phyloP scores from a whole-genome alignment of 2,797 vertebrate species.

The Peromyscus eremicus region DNA sequence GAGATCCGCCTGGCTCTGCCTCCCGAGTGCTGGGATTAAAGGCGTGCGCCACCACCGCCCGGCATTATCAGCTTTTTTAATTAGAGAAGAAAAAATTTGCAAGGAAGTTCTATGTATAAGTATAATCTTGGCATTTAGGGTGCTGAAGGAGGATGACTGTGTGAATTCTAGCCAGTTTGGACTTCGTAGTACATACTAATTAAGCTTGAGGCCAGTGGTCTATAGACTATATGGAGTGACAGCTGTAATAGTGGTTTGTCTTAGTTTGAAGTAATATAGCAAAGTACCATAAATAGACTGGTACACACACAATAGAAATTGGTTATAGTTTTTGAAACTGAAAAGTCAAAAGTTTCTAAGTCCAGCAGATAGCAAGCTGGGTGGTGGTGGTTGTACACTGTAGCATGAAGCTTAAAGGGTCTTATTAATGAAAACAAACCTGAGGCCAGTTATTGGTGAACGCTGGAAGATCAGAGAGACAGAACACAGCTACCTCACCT shows the following conservation, averaged over 20 bases:
- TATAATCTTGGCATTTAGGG: not conserved
- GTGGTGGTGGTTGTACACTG: not conserved
- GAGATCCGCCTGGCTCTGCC: too few species aligned
- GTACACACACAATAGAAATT: not conserved
- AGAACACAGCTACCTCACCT: too few species aligned
- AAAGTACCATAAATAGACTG: not conserved
- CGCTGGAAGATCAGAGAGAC: too few species aligned
- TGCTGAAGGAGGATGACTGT: not conserved
- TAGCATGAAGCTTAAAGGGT: too few species aligned
- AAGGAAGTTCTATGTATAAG: not conserved
- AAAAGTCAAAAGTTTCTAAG: too few species aligned
- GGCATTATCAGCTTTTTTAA: constrained; percentile 2
- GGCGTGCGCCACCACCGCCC: too few species aligned
- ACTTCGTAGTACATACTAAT: not conserved
- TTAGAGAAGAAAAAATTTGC: not conserved
- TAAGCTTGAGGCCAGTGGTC: not conserved
- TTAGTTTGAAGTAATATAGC: not conserved
- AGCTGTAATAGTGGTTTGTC: not conserved
- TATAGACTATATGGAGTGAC: not conserved
- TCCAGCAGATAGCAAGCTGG: not conserved
- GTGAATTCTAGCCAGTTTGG: not conserved
- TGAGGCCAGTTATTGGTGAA: too few species aligned
- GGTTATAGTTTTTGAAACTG: not conserved
- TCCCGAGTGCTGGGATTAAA: too few species aligned
- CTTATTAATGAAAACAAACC: too few species aligned